Base-by-base conservation (phyloP, 2,113 vertebrate species). In the Dendropsophus ebraccatus region DNA sequence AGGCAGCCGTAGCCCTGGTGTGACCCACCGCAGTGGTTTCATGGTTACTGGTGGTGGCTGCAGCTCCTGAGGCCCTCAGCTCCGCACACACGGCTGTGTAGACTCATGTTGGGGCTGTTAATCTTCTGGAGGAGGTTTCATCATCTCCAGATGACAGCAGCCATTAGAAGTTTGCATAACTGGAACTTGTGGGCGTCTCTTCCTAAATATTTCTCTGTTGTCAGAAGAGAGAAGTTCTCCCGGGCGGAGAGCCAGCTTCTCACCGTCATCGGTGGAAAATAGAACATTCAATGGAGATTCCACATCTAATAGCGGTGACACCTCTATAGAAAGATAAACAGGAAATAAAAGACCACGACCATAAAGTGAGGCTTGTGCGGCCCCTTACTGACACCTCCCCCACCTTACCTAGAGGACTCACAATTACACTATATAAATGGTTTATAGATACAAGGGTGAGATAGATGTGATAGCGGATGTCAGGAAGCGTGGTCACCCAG, bases 111-210 rank as follows among this genome's bases (percentile, higher is more conserved):
- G 37, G 23, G 54, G 4, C n/a, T 6, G 14, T 80, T 80, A 37
- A 80, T 62, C 35, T 69, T 69, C 35, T 62, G 23, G 19, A 10
- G 37, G 76, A 10, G 11, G 14, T 81, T 81, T 81, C 78, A 81
- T 81, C 78, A 81, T 65, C 77, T 80, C 54, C 19, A 45, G 54
- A 9, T 45, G 21, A 35, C 49, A 60, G 54, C n/a, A 62, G 56
- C 37, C 78, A 65, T 54, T 35, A 49, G 10, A 6, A 52, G 81
- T 67, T 82, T 83, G 81, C 81, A 83, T 83, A 72, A 56, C 19
- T 72, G 21, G 41, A 54, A 62, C 25, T 49, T 50, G 81, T 32
- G 49, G 65, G 81, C 16, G 65, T 62, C 19, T 37, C 28, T 12
- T 47, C 60, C n/a, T 62, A 81, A 67, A 65, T 81, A 65, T 67